These are phyloP conservation scores for Chymomyza procnemis DNA, from an alignment of 2,888 invertebrate species.

Conservation along the genomic window DNA sequence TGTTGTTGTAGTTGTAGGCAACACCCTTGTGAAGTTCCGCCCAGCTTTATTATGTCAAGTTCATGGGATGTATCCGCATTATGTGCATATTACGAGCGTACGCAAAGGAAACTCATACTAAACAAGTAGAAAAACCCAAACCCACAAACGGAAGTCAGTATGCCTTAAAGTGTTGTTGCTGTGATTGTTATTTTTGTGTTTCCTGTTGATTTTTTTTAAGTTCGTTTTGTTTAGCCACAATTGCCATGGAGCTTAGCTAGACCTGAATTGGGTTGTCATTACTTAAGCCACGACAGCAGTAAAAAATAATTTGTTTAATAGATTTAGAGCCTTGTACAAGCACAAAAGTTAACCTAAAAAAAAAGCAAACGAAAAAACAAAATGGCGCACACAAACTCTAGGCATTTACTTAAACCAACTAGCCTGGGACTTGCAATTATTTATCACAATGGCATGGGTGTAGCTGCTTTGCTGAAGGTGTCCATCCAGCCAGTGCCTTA, in stretches of 20 bases:
- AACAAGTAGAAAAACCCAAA: too few species aligned
- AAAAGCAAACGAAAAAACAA: background rate
- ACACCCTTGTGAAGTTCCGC: background rate
- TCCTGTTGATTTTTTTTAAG: constrained; percentile 29
- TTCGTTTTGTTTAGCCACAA: constrained; percentile 11
- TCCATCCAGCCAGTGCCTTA: background rate
- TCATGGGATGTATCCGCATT: background rate
- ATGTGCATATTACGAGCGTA: background rate
- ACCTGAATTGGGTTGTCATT: background rate
- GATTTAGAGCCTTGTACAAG: constrained; percentile 38
- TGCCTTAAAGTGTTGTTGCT: background rate
- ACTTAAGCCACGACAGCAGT: constrained; percentile 1
- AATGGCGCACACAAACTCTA: background rate
- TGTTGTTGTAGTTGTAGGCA: constrained; percentile 9
- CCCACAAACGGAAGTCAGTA: background rate
- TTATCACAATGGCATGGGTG: constrained; percentile 2
- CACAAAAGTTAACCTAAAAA: constrained; percentile 31
- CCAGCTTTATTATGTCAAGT: background rate
- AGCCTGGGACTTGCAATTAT: background rate
- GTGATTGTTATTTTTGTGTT: constrained; percentile 12
- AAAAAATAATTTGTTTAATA: constrained; percentile 61
- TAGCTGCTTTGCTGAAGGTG: background rate
- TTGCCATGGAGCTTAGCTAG: background rate
- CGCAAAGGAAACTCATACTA: background rate
- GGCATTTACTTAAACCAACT: background rate